These are phyloP conservation scores for Crotalus viridis DNA, from an alignment of 2,113 vertebrate genomes.

Conservation along the genomic window DNA sequence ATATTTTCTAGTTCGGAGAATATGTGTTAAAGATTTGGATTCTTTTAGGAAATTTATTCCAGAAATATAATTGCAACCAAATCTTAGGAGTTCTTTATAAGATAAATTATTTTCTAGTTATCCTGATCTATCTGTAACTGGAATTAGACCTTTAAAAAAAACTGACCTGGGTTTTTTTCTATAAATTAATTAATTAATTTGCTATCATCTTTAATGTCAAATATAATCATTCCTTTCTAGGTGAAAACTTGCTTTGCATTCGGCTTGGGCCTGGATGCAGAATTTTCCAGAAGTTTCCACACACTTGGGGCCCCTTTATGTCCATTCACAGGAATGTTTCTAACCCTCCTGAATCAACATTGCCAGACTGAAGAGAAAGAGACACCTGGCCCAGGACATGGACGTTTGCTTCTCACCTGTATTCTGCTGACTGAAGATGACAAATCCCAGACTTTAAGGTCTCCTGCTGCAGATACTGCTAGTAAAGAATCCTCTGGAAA, in stretches of 20 bases:
- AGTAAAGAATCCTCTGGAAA: slow-evolving; percentile 77
- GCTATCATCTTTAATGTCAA: neutral
- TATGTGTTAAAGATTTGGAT: neutral
- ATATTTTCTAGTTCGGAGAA: neutral
- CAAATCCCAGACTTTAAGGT: slow-evolving; percentile 76
- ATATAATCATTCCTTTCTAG: neutral
- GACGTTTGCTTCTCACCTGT: slow-evolving; percentile 65
- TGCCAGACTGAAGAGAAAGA: neutral
- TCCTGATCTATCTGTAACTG: neutral
- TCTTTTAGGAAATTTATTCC: neutral
- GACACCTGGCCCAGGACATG: neutral
- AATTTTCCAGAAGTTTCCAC: neutral
- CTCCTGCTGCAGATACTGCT: slow-evolving; percentile 71
- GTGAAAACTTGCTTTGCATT: neutral
- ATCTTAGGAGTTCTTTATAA: neutral
- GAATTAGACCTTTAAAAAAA: neutral
- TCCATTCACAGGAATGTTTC: neutral
- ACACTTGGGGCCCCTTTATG: neutral
- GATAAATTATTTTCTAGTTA: neutral
- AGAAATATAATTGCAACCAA: neutral
- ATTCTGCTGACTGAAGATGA: slow-evolving; percentile 74
- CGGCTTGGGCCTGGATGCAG: neutral
- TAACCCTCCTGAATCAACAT: neutral
- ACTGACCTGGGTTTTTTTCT: neutral
- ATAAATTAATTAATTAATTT: neutral